Evolutionary conservation across 2,797 vertebrate genomes (phyloP).

Genomic region (Sebastes ruberrimus): DNA sequence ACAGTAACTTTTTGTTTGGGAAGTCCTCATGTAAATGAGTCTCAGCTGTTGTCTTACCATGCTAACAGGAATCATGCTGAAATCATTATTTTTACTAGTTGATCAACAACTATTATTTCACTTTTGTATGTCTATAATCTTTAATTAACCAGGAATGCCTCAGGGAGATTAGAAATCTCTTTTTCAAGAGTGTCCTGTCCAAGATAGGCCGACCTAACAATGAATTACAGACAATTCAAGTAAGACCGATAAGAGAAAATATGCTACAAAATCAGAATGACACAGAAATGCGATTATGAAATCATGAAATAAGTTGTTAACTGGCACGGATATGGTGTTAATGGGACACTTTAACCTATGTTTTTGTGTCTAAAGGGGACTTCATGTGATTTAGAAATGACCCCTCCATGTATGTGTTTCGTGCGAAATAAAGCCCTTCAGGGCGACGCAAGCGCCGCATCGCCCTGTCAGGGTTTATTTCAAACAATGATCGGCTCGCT

Average conservation of each 20-base stretch:
- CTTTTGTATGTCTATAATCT: neutral
- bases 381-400: neutral
- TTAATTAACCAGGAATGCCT: neutral
- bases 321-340: neutral
- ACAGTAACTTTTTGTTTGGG: constrained; percentile 39
- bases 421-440: no score
- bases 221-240: neutral
- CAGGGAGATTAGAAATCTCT: neutral
- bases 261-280: neutral
- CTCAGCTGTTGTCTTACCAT: neutral
- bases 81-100: neutral
- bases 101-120: neutral
- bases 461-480: no score
- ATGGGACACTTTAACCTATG: neutral
- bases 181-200: neutral
- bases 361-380: neutral
- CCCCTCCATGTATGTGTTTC: neutral
- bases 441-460: no score
- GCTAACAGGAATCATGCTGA: neutral
- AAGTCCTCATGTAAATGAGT: neutral
- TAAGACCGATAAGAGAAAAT: neutral
- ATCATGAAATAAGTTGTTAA: neutral
- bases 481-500: no score
- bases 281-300: neutral
- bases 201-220: neutral